These are phyloP conservation scores for Melipona beecheii DNA, from an alignment of 2,888 invertebrate genomes.

Conservation along the genomic window DNA sequence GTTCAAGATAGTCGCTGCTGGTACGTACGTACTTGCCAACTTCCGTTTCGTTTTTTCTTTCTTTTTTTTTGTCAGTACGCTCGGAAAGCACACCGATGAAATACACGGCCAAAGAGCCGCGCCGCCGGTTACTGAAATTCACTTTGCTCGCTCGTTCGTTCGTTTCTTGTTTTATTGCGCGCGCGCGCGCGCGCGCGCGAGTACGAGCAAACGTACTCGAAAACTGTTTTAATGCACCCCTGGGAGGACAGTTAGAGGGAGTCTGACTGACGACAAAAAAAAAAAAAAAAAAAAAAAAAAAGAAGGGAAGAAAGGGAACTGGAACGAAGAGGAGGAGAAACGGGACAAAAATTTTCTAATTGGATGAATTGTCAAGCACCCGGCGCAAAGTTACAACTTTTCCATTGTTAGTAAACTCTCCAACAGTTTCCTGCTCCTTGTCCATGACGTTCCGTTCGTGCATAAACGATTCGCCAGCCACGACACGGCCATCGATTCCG, in stretches of 20 bases:
- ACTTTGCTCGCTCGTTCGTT: constrained; percentile 15
- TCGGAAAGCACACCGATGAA: constrained; percentile 41
- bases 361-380: constrained; percentile 65
- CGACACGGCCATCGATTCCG: constrained; percentile 4
- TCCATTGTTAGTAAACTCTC: constrained; percentile 58
- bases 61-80: constrained; percentile 22
- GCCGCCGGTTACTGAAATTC: constrained; percentile 24
- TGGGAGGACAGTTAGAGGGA: neutral
- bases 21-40: constrained; percentile 21
- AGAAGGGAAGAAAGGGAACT: constrained; percentile 27
- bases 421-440: constrained; percentile 16
- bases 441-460: neutral
- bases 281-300: no score
- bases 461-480: neutral
- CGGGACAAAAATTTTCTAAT: constrained; percentile 61
- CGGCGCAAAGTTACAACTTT: constrained; percentile 56
- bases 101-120: constrained; percentile 29
- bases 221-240: constrained; percentile 47
- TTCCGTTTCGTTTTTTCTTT: constrained; percentile 18
- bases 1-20: constrained; percentile 14
- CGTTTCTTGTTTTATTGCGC: constrained; percentile 1
- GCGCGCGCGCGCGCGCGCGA: neutral
- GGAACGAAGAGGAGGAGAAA: constrained; percentile 11
- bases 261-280: no score
- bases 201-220: constrained; percentile 20